phyloP scores from a whole-genome alignment of 1,140 invertebrate species.

The Neodiprion lecontei region DNA sequence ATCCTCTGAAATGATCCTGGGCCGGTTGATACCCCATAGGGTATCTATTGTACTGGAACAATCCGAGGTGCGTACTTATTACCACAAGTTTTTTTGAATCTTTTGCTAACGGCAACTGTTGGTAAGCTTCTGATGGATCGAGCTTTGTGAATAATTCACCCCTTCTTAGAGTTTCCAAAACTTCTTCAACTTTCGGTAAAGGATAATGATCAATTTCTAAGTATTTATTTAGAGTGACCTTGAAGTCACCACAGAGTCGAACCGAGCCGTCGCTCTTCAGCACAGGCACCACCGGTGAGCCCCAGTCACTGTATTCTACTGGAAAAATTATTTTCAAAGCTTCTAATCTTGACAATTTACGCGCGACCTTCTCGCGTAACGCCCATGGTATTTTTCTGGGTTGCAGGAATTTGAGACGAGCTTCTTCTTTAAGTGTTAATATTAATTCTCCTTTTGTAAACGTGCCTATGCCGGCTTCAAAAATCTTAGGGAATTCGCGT shows the following conservation, averaged over 20 bases:
- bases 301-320: slow-evolving; percentile 48
- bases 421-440: slow-evolving; percentile 11
- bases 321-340: slow-evolving; percentile 25
- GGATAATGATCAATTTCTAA: slow-evolving; percentile 52
- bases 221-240: slow-evolving; percentile 45
- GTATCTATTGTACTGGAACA: background rate
- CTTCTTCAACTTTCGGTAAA: slow-evolving; percentile 57
- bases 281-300: slow-evolving; percentile 58
- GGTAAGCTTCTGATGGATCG: slow-evolving; percentile 55
- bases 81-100: slow-evolving; percentile 42
- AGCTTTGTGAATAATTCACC: slow-evolving; percentile 43
- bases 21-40: background rate
- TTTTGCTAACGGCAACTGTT: slow-evolving; percentile 54
- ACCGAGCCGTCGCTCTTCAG: slow-evolving; percentile 53
- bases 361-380: slow-evolving; percentile 47
- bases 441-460: background rate
- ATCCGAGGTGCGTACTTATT: background rate
- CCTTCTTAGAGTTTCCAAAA: slow-evolving; percentile 44
- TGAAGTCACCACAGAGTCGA: slow-evolving; percentile 59
- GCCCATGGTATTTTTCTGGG: slow-evolving; percentile 45
- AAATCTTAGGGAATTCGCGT: background rate
- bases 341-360: slow-evolving; percentile 50
- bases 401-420: slow-evolving; percentile 21
- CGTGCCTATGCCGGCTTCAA: background rate
- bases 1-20: background rate